Evolutionary conservation across 2,888 invertebrate species (phyloP), one percentile per base, ranked within the genome.

Genomic region (Perizoma flavofasciatum): DNA sequence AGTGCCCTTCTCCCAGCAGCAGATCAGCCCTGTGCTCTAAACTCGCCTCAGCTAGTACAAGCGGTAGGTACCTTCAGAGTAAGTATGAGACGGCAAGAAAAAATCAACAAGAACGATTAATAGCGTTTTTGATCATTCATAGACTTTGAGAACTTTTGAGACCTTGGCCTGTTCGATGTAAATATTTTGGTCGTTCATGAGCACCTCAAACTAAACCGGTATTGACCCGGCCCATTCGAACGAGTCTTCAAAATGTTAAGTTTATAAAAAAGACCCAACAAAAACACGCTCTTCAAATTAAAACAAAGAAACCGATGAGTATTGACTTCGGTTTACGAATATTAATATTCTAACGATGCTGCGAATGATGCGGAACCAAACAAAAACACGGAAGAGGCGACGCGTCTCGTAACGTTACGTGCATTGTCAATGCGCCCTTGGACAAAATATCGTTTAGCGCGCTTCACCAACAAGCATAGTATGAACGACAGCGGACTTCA

Each of bases 371-470:
- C 82, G 85, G 87, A 84, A 86, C 79, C 75, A 77, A 79, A 86
- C 85, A 85, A 85, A 84, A 83, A 88, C 86, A 82, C 85, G 91
- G 91, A 91, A 91, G 88, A 81, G 69, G 71, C 68, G 76, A 78
- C 75, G 75, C 33, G 45, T 54, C 49, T 58, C 48, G 47, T 61
- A 56, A 47, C 49, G n/a, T 41, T 76, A 69, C 72, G 68, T 72
- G 78, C 78, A 84, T 87, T 89, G 88, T 89, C 86, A 84, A 73
- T 72, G 68, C 74, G 85, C 85, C 90, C 89, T 90, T 89, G 86
- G 72, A 68, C 65, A 69, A 68, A 53, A 67, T 75, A 74, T 78
- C 75, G 74, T 78, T 78, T 72, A 59, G 57, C 53, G 52, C 59
- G 59, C 22, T 22, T 22, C 22, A 22, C 22, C 22, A 22, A 22